Evolutionary conservation across 37 sponge, comb jelly and placozoan genomes (phyloP).

Genomic region (Tethya wilhelma): DNA sequence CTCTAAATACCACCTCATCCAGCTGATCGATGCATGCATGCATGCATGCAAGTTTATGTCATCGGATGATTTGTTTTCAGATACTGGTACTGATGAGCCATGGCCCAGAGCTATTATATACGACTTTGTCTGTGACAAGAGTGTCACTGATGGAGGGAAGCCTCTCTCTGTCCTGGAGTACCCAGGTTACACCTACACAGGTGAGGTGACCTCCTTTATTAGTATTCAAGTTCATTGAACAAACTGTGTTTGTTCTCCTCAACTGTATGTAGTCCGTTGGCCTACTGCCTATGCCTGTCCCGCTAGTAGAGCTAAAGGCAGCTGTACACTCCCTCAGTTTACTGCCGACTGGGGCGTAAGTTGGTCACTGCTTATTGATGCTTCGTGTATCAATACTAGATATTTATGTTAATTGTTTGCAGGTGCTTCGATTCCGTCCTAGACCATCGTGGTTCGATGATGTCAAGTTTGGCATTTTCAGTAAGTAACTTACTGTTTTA

Average conservation of each 20-base stretch:
- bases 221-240: background rate
- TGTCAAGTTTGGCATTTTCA: constrained; percentile 83
- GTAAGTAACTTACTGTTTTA: constrained; percentile 13
- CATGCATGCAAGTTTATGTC: too few relatives aligned
- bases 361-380: background rate
- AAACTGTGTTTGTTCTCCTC: background rate
- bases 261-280: constrained; percentile 33
- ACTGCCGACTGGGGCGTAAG: constrained; percentile 63
- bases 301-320: background rate
- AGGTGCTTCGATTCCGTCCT: constrained; percentile 69
- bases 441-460: constrained; percentile 78
- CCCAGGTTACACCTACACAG: constrained; percentile 53
- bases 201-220: too few relatives aligned
- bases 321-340: constrained; percentile 46
- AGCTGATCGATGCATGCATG: too few relatives aligned
- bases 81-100: background rate
- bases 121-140: constrained; percentile 65
- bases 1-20: too few relatives aligned
- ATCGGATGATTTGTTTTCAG: background rate
- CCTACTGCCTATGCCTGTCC: too few relatives aligned
- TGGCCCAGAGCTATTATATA: constrained; percentile 52
- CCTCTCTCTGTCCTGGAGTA: constrained; percentile 38
- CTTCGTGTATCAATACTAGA: background rate
- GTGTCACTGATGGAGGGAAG: background rate
- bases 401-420: background rate